phyloP scores from a whole-genome alignment of 1,140 invertebrate genomes.

The Branchinecta lynchi region DNA sequence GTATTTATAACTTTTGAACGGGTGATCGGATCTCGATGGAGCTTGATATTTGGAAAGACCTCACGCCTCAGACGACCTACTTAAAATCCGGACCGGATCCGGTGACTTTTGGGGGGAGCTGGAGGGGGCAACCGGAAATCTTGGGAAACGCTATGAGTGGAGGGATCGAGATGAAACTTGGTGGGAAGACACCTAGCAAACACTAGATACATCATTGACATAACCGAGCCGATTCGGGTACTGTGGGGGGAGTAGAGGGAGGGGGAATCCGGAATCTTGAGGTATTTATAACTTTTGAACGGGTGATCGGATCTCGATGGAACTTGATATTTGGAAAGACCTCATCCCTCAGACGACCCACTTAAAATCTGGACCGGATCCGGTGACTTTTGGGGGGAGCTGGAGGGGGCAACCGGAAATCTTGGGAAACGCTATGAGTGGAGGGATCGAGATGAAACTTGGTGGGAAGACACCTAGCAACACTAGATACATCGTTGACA shows the following conservation, averaged over 20 bases:
- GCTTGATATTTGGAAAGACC: conserved; percentile 6
- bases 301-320: too few species aligned
- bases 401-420: background rate
- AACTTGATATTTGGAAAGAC: too few species aligned
- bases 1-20: too few species aligned
- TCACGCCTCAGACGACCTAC: conserved; percentile 3
- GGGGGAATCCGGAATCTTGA: too few species aligned
- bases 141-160: background rate
- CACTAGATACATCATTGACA: too few species aligned
- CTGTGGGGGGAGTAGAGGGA: too few species aligned
- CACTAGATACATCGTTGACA: too few species aligned
- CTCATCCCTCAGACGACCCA: background rate
- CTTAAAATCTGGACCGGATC: conserved; percentile 5
- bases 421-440: conserved; percentile 5
- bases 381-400: background rate
- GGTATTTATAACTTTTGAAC: too few species aligned
- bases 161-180: conserved; percentile 6
- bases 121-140: background rate
- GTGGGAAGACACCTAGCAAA: background rate
- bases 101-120: conserved; percentile 4
- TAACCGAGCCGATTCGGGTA: too few species aligned
- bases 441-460: conserved; percentile 5
- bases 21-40: conserved; percentile 9
- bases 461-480: too few species aligned
- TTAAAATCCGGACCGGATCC: background rate